phyloP scores from a whole-genome alignment of 2,888 invertebrate species.

The Tenodera sinensis region DNA sequence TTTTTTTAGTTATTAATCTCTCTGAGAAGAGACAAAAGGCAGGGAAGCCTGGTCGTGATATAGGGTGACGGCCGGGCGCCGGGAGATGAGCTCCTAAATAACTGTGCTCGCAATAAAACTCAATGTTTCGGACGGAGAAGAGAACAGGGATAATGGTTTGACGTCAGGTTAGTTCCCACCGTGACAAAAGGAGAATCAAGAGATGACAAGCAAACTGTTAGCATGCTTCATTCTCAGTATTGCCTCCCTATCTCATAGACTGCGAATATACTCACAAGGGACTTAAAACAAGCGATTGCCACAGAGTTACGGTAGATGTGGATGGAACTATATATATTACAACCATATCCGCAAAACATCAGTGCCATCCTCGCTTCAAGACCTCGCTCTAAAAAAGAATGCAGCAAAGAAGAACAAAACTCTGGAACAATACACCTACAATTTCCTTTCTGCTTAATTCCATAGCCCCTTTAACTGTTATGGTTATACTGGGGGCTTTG shows the following conservation, averaged over 20 bases:
- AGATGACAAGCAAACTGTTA: neutral
- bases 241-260: neutral
- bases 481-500: too few species aligned
- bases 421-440: too few species aligned
- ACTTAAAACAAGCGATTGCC: too few species aligned
- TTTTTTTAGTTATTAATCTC: neutral
- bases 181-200: neutral
- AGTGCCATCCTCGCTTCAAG: too few species aligned
- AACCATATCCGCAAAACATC: too few species aligned
- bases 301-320: too few species aligned
- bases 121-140: constrained; percentile 3
- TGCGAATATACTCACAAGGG: too few species aligned
- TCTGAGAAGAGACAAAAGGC: neutral
- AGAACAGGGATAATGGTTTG: neutral
- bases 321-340: too few species aligned
- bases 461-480: too few species aligned
- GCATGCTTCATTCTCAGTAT: neutral
- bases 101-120: constrained; percentile 6
- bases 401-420: too few species aligned
- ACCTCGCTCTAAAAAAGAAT: too few species aligned
- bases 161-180: neutral
- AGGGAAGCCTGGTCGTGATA: neutral
- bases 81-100: neutral
- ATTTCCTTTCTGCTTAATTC: too few species aligned
- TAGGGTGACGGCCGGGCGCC: neutral